These are phyloP conservation scores for Cnemophilus loriae DNA, from an alignment of 2,113 vertebrate genomes.

Conservation along the genomic window DNA sequence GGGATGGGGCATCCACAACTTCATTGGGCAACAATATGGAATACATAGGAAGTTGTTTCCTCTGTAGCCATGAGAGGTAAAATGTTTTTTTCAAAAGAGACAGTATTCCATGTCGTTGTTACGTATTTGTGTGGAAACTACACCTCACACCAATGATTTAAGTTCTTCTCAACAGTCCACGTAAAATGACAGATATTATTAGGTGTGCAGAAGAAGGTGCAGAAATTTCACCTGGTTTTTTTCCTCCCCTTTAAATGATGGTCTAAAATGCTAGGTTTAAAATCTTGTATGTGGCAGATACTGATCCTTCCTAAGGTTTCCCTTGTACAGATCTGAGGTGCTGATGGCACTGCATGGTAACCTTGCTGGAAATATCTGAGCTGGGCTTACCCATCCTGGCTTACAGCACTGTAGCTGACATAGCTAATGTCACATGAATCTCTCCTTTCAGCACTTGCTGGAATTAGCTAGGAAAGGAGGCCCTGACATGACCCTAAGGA, in stretches of 20 bases:
- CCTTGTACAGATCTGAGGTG: neutral
- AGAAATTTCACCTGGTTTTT: neutral
- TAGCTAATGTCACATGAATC: accelerated
- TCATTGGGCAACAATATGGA: neutral
- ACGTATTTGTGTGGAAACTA: neutral
- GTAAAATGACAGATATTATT: neutral
- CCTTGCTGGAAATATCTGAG: neutral
- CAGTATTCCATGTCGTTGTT: neutral
- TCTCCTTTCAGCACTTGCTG: constrained; percentile 79
- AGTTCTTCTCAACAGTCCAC: neutral
- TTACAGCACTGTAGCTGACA: neutral
- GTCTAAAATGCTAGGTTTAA: neutral
- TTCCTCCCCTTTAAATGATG: neutral
- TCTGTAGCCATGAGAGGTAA: neutral
- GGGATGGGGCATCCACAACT: neutral
- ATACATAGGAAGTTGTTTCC: neutral
- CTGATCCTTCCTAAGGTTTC: neutral
- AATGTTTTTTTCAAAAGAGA: neutral
- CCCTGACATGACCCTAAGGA: constrained; percentile 76
- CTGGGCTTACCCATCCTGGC: neutral
- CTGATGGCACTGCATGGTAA: accelerated
- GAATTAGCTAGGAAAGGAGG: constrained; percentile 87
- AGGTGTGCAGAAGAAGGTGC: neutral
- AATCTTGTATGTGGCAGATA: neutral
- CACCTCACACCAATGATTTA: neutral